These are phyloP conservation scores for Drosophila nr. fundita DNA, from an alignment of 2,888 invertebrate species.

Conservation along the genomic window DNA sequence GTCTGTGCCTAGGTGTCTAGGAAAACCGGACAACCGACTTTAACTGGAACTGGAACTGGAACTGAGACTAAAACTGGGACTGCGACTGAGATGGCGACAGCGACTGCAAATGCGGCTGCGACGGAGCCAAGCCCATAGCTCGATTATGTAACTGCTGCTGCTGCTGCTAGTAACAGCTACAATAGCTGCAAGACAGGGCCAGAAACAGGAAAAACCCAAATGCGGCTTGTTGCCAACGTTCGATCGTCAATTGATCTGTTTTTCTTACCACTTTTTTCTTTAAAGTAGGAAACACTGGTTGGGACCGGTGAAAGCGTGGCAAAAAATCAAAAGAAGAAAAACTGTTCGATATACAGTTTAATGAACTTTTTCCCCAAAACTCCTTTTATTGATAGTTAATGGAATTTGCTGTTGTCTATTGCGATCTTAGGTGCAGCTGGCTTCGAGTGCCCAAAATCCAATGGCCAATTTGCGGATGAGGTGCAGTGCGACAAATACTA, in stretches of 20 bases:
- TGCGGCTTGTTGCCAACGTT: conserved; percentile 34
- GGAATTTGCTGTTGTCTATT: background rate
- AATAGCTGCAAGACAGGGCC: conserved; percentile 17
- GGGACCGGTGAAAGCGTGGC: conserved; percentile 30
- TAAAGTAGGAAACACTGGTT: conserved; percentile 39
- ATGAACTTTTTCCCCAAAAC: conserved; percentile 35
- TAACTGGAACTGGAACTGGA: conserved; percentile 38
- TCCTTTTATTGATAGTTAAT: background rate
- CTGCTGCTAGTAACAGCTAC: conserved; percentile 1
- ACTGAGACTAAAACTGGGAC: conserved; percentile 33
- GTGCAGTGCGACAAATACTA: conserved; percentile 95
- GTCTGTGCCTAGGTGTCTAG: conserved; percentile 23
- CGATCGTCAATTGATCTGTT: conserved; percentile 41
- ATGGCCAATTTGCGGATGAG: conserved; percentile 92
- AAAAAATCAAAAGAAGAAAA: background rate
- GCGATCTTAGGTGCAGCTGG: conserved; percentile 64
- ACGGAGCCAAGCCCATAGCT: conserved; percentile 39
- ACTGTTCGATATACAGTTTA: conserved; percentile 45
- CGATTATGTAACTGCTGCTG: conserved; percentile 37
- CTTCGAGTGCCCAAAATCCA: conserved; percentile 92
- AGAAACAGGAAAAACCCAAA: conserved; percentile 42
- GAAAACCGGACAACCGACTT: conserved; percentile 33
- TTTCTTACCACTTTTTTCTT: conserved; percentile 28
- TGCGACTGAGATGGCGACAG: conserved; percentile 29
- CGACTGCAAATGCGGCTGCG: conserved; percentile 23